These are phyloP conservation scores for Cryptocheilus praepositus DNA, from an alignment of 2,888 invertebrate genomes.

Conservation along the genomic window DNA sequence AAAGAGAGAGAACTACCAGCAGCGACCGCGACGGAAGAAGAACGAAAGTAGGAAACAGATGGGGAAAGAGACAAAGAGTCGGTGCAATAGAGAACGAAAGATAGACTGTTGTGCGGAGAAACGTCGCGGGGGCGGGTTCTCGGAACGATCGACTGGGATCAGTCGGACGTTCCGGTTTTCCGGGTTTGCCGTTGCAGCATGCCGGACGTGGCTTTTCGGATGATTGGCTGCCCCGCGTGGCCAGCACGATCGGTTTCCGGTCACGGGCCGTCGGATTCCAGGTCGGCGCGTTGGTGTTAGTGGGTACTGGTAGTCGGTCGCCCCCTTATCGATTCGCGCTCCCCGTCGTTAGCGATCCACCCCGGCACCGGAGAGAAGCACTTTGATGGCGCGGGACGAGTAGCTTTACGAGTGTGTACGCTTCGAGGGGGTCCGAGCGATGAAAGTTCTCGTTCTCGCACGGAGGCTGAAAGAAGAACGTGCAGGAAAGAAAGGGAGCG, in stretches of 20 bases:
- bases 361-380: conserved; percentile 16
- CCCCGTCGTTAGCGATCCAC: conserved; percentile 52
- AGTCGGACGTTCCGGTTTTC: conserved; percentile 60
- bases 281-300: conserved; percentile 50
- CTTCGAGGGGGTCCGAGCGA: conserved; percentile 42
- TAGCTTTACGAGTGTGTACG: conserved; percentile 49
- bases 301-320: conserved; percentile 4
- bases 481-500: conserved; percentile 18
- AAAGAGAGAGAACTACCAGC: no score
- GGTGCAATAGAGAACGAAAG: no score
- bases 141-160: conserved; percentile 29
- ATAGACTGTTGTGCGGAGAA: no score
- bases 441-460: conserved; percentile 44
- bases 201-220: conserved; percentile 66
- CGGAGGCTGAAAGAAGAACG: conserved; percentile 5
- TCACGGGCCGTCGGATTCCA: conserved; percentile 63
- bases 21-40: no score
- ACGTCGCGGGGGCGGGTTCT: no score
- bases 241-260: conserved; percentile 67
- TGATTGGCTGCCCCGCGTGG: conserved; percentile 53
- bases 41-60: no score
- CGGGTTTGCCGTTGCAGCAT: conserved; percentile 58
- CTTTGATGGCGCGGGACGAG: conserved; percentile 32
- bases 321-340: conserved; percentile 53
- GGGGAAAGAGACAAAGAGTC: no score